phyloP scores from a whole-genome alignment of 2,888 invertebrate genomes.

The Spialia ferax region DNA sequence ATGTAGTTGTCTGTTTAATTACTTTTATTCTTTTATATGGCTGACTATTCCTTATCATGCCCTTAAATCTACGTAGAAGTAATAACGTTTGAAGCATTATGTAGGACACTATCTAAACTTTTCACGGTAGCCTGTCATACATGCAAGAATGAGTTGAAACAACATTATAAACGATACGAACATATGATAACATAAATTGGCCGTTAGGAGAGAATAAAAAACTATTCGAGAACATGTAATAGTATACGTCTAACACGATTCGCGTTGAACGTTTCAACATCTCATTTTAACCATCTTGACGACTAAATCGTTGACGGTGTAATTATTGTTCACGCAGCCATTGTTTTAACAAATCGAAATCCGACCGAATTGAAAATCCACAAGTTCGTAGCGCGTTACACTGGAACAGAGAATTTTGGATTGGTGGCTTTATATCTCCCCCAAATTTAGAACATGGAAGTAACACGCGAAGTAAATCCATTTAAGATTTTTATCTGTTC shows the following conservation, averaged over 20 bases:
- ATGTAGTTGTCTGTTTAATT: constrained; percentile 7
- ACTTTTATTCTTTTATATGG: not conserved
- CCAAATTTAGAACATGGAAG: constrained; percentile 44
- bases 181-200: constrained; percentile 33
- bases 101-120: constrained; percentile 13
- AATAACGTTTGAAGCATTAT: constrained; percentile 8
- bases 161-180: constrained; percentile 38
- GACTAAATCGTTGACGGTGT: constrained; percentile 71
- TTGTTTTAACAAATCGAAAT: constrained; percentile 62
- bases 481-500: constrained; percentile 76
- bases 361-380: constrained; percentile 45
- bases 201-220: constrained; percentile 26
- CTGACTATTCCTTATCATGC: not conserved
- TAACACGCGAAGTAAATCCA: constrained; percentile 46
- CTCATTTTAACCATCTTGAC: constrained; percentile 64
- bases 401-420: constrained; percentile 32
- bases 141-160: constrained; percentile 23
- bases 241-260: constrained; percentile 48
- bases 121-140: constrained; percentile 23
- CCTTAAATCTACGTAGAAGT: constrained; percentile 13
- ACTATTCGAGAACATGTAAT: constrained; percentile 22
- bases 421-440: constrained; percentile 43
- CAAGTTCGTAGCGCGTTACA: not conserved
- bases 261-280: constrained; percentile 59
- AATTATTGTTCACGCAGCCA: constrained; percentile 68